Evolutionary conservation across 2,797 vertebrate genomes (phyloP), one percentile per base, ranked within the genome.

Genomic region (Gallinago nigripennis): DNA sequence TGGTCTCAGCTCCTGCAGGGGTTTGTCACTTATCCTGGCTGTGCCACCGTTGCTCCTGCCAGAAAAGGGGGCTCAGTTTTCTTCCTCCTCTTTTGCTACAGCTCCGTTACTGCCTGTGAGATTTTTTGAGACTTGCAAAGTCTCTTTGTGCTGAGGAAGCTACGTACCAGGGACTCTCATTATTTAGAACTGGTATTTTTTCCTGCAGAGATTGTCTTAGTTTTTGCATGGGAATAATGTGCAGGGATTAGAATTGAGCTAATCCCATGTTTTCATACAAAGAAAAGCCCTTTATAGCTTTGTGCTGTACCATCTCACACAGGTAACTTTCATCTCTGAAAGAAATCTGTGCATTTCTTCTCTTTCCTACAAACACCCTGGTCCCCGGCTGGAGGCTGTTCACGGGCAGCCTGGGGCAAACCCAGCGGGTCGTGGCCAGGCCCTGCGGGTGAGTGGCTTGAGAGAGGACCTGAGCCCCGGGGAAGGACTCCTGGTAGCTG

Each of bases 201-300:
- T 83, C 33, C 93, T 81, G 72, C 58, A 50, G 77, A 86, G 84
- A 17, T 75, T 83, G 35, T 79, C 37, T 90, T 50, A 65, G 46
- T 60, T 90, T 96, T 81, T 81, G 63, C 90, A 61, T 72, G 69
- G 53, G 77, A 86, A 75, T 72, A 68, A 68, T 39, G 17, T 9
- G 30, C 18, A 81, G 54, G 82, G 77, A 76, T 95, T 94, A 92
- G 50, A 71, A 56, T 69, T 50, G 72, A 86, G 65, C 85, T 86
- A 95, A 72, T 69, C 25, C 48, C 1, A 0, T 51, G 66, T 82
- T 80, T 54, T 9, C 76, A 35, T 33, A 51, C 63, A 46, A 51
- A 75, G 77, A 88, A 94, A 82, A 96, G 58, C 58, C 73, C 54
- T 84, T 79, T 81, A 37, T 25, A 71, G 81, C 39, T 89, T 75